A percentile compares a stretch with the other conserved stretches of the same genome.
These are phyloP conservation scores for Cataglyphis hispanica DNA, from an alignment of 1,140 invertebrate species.

Conservation along the genomic window DNA sequence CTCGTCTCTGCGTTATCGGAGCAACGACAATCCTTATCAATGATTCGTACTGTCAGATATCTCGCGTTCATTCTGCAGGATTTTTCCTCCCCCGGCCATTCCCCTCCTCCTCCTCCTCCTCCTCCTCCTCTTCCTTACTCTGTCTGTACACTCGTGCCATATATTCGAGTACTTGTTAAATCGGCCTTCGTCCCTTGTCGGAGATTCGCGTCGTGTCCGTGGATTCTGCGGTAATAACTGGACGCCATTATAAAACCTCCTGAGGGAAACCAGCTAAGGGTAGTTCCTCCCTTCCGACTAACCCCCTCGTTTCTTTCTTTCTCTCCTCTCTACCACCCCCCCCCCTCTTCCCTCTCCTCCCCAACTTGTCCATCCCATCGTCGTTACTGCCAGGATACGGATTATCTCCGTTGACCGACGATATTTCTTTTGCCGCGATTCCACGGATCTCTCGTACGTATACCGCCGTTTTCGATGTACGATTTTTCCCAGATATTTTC, in stretches of 20 bases:
- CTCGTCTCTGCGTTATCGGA: slow-evolving; percentile 14
- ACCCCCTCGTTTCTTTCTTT: slow-evolving; percentile 61
- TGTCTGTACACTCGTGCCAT: slow-evolving; percentile 62
- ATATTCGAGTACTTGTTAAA: slow-evolving; percentile 81
- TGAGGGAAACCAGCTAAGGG: slow-evolving; percentile 85
- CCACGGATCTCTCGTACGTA: slow-evolving; percentile 71
- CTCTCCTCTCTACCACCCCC: slow-evolving; percentile 68
- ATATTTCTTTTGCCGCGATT: slow-evolving; percentile 83
- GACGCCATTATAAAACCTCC: slow-evolving; percentile 87
- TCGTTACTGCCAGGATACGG: slow-evolving; percentile 86
- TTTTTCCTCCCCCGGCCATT: neutral
- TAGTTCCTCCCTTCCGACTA: slow-evolving; percentile 73
- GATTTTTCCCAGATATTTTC: slow-evolving; percentile 68
- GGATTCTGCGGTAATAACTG: slow-evolving; percentile 86
- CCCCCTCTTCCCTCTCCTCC: slow-evolving; percentile 41
- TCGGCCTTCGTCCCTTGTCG: slow-evolving; percentile 82
- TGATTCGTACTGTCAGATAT: slow-evolving; percentile 55
- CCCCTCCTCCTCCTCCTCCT: too few species aligned
- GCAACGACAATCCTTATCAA: slow-evolving; percentile 41
- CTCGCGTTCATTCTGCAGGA: slow-evolving; percentile 53
- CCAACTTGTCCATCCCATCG: slow-evolving; percentile 71
- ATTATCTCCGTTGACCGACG: slow-evolving; percentile 84
- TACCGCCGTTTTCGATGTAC: slow-evolving; percentile 67
- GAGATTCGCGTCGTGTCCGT: slow-evolving; percentile 85
- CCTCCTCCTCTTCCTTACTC: neutral